Conservation (phyloP, 2,113 vertebrate genomes). For the Calyptommatus sinebrachiatus region DNA sequence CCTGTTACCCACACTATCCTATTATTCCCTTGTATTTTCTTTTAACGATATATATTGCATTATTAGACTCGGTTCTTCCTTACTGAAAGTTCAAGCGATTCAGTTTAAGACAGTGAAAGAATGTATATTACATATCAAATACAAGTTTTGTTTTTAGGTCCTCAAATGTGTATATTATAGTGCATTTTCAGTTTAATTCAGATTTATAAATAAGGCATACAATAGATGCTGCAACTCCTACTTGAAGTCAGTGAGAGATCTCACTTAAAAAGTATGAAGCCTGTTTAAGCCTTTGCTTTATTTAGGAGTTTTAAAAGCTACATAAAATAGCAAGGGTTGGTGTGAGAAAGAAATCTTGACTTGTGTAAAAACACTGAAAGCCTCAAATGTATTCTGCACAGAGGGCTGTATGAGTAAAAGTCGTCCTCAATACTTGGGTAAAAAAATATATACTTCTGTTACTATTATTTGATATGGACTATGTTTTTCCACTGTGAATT, state of each 20-base stretch:
- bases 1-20: too few species aligned
- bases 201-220: slow-evolving; percentile 9
- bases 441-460: slow-evolving; percentile 34
- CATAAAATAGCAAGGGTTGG: neutral
- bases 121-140: neutral
- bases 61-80: neutral
- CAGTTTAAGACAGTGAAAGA: slow-evolving; percentile 19
- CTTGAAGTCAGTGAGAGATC: neutral
- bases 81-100: neutral
- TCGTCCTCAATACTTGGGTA: slow-evolving; percentile 41
- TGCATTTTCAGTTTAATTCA: neutral
- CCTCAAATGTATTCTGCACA: slow-evolving; percentile 41
- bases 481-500: slow-evolving; percentile 61
- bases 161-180: slow-evolving; percentile 13
- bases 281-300: slow-evolving; percentile 19
- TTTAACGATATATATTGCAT: neutral
- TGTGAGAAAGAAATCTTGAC: neutral
- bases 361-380: slow-evolving; percentile 4
- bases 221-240: neutral
- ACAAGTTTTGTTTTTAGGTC: slow-evolving; percentile 3
- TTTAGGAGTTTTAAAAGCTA: neutral
- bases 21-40: neutral
- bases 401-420: slow-evolving; percentile 31
- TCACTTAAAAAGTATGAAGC: neutral
- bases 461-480: slow-evolving; percentile 34